Evolutionary conservation across 1,140 invertebrate genomes (phyloP).

Genomic region (Nixonia krombeini): DNA sequence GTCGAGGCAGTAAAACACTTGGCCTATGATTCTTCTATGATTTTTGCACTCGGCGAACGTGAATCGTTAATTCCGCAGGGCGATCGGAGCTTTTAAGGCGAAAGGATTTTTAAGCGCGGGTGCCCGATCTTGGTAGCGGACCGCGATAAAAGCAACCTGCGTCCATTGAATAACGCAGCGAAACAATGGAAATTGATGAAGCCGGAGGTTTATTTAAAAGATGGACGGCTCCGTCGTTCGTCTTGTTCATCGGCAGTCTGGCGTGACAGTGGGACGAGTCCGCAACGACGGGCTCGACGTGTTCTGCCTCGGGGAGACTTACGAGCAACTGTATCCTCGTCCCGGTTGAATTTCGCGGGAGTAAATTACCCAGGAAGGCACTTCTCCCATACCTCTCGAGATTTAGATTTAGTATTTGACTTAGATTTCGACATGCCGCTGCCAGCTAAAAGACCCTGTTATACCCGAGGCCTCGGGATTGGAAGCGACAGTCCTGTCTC

Average conservation of each 20-base stretch:
- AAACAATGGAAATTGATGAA: slow-evolving; percentile 39
- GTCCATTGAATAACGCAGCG: too few species aligned
- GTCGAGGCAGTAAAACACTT: too few species aligned
- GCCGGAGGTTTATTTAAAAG: slow-evolving; percentile 19
- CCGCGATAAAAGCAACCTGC: too few species aligned
- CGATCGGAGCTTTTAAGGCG: too few species aligned
- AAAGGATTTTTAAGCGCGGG: too few species aligned
- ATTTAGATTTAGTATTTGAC: slow-evolving; percentile 43
- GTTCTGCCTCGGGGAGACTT: slow-evolving; percentile 28
- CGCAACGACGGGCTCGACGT: slow-evolving; percentile 14
- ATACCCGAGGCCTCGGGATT: slow-evolving; percentile 29
- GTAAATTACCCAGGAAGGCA: slow-evolving; percentile 27
- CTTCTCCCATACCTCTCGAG: slow-evolving; percentile 20
- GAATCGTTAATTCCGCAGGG: not conserved
- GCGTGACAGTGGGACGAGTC: slow-evolving; percentile 28
- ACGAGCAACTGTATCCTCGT: slow-evolving; percentile 29
- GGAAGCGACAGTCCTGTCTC: slow-evolving; percentile 54
- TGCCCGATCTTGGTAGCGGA: too few species aligned
- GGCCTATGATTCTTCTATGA: slow-evolving; percentile 26
- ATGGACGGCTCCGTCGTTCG: slow-evolving; percentile 24
- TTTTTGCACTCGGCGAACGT: too few species aligned
- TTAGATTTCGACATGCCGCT: slow-evolving; percentile 31
- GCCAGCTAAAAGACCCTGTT: slow-evolving; percentile 24
- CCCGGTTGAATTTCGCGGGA: slow-evolving; percentile 36
- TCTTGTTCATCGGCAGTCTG: slow-evolving; percentile 26